Conservation (phyloP, 1,140 invertebrate genomes). For the Mizuhopecten yessoensis region DNA sequence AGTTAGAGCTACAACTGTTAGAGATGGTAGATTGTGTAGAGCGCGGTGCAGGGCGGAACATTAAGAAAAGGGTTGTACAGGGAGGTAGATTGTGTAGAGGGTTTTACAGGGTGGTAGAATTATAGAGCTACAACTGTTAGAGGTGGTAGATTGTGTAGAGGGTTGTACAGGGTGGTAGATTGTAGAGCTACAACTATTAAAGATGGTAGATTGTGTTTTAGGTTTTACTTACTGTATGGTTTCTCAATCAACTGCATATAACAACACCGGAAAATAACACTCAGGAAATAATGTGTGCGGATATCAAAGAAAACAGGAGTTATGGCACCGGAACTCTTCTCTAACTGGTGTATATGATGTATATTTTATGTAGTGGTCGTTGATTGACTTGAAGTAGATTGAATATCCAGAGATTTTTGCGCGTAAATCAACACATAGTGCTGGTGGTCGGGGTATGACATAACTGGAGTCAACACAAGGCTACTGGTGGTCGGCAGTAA, state of each 20-base stretch:
- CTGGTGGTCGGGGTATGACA: background rate
- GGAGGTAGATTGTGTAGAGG: no score
- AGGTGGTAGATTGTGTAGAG: no score
- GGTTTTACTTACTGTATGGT: background rate
- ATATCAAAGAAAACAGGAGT: constrained; percentile 8
- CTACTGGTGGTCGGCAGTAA: no score
- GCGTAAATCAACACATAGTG: background rate
- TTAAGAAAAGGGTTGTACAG: no score
- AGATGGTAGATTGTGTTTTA: background rate
- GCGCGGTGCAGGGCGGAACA: no score
- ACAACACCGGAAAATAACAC: background rate
- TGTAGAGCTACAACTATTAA: no score
- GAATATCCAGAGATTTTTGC: background rate
- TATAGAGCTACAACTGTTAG: no score
- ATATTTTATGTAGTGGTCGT: background rate
- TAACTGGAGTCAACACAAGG: background rate
- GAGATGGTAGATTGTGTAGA: no score
- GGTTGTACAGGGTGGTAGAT: no score
- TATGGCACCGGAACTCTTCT: background rate
- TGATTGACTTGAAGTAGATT: background rate
- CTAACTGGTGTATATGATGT: background rate
- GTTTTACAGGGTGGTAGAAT: no score
- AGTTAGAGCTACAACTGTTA: no score
- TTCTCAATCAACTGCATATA: background rate
- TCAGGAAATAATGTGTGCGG: background rate